Evolutionary conservation across 2,113 vertebrate species (phyloP).

Genomic region (Microcebus tavaratra): DNA sequence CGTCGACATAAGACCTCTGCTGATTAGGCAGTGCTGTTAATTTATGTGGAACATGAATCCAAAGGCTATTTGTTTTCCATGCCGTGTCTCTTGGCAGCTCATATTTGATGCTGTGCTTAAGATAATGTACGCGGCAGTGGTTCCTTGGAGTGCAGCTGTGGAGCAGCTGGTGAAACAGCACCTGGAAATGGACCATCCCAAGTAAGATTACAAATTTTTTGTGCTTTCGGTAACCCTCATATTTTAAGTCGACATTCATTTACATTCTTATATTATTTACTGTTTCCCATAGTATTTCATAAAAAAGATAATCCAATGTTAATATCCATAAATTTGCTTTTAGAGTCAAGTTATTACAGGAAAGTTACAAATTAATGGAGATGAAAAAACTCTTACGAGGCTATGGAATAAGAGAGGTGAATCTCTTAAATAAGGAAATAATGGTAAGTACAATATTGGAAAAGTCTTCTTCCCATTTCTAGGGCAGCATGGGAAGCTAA

Average conservation of each 20-base stretch:
- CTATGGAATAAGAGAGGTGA: constrained; percentile 94
- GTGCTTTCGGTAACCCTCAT: not conserved
- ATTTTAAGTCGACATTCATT: not conserved
- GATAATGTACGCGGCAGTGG: constrained; percentile 94
- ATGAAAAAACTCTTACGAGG: constrained; percentile 94
- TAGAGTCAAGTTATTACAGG: constrained; percentile 94
- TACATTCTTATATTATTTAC: not conserved
- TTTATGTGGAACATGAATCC: fast-evolving
- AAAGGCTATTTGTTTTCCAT: fast-evolving
- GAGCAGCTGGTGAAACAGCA: constrained; percentile 94
- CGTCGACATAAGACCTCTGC: not conserved
- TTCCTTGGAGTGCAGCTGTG: constrained; percentile 94
- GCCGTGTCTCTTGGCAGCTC: constrained; percentile 84
- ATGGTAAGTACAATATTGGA: constrained; percentile 84
- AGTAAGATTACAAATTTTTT: constrained; percentile 84
- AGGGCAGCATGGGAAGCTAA: not conserved
- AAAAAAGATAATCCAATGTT: not conserved
- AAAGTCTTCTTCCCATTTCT: not conserved
- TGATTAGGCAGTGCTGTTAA: not conserved
- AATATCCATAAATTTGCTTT: constrained; percentile 44
- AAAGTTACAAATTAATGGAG: constrained; percentile 95
- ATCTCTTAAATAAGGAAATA: constrained; percentile 90
- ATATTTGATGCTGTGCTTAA: constrained; percentile 95
- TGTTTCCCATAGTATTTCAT: not conserved
- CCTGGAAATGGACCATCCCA: constrained; percentile 93